phyloP scores from a whole-genome alignment of 1,140 invertebrate genomes.

The Brachionus calyciflorus region DNA sequence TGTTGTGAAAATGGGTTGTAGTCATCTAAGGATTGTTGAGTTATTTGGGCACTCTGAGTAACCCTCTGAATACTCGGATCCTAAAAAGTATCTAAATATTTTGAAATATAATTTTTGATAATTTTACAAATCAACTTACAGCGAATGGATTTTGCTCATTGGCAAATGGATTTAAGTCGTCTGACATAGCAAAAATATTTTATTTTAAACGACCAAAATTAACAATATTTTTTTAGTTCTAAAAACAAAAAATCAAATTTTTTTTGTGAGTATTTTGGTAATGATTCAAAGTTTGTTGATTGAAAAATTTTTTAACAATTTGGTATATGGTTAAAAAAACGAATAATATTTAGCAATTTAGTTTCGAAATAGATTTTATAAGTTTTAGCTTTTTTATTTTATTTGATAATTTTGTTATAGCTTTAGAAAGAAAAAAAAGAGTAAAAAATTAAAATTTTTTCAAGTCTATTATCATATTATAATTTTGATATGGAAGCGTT shows the following conservation, averaged over 20 bases:
- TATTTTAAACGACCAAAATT: neutral
- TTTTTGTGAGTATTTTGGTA: too few species aligned
- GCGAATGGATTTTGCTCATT: conserved; percentile 8
- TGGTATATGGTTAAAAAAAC: too few species aligned
- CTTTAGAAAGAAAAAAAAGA: too few species aligned
- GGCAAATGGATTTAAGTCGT: conserved; percentile 29
- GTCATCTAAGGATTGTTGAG: conserved; percentile 69
- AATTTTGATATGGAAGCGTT: conserved; percentile 27
- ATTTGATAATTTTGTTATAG: neutral
- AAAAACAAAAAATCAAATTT: too few species aligned
- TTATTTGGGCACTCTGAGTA: neutral
- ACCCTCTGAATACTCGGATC: conserved; percentile 17
- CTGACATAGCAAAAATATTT: conserved; percentile 14
- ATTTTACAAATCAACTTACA: neutral
- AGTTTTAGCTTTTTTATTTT: conserved; percentile 3
- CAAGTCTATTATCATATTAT: conserved; percentile 17
- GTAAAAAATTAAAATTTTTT: too few species aligned
- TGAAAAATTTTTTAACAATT: too few species aligned
- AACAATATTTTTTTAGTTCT: too few species aligned
- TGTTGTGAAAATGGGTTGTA: conserved; percentile 81
- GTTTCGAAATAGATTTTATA: too few species aligned
- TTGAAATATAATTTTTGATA: neutral
- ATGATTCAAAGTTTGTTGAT: too few species aligned
- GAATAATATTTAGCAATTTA: too few species aligned
- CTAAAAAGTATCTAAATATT: neutral